Percentiles rank a stretch among this genome's conserved stretches.
Conservation (phyloP, 2,797 vertebrate genomes). For the Manis crassicaudata region DNA sequence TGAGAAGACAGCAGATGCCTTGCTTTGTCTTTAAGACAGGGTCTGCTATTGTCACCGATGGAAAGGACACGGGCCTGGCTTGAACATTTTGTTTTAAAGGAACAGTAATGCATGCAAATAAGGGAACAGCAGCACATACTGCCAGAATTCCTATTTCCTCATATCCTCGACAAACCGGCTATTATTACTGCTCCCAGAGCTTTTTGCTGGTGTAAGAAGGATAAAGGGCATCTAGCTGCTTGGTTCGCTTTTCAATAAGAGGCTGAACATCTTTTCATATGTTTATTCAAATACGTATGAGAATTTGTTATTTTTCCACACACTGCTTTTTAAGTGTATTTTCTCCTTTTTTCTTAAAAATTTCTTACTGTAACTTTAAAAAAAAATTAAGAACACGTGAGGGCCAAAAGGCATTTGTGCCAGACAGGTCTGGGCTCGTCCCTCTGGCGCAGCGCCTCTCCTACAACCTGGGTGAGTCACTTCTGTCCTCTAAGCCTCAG, state of each 20-base stretch:
- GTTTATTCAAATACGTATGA: not conserved
- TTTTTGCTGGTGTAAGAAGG: not conserved
- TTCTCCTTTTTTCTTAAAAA: not conserved
- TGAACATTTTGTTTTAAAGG: not conserved
- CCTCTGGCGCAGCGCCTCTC: not conserved
- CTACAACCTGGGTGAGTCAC: not conserved
- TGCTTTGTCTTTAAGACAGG: fast-evolving
- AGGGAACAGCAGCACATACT: fast-evolving
- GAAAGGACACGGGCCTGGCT: not conserved
- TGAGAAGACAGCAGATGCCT: fast-evolving
- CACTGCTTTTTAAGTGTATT: not conserved
- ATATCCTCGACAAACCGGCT: fast-evolving
- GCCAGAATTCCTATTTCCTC: too few species aligned
- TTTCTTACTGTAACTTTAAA: not conserved
- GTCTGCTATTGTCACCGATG: fast-evolving
- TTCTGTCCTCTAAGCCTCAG: not conserved
- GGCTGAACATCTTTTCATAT: not conserved
- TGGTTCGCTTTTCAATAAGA: not conserved
- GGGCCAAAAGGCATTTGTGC: not conserved
- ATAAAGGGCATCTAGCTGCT: not conserved
- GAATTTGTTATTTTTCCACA: not conserved
- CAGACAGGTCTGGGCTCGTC: too few species aligned
- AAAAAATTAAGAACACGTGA: not conserved
- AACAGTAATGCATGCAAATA: fast-evolving
- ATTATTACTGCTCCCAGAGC: fast-evolving